Evolutionary conservation across 1,140 invertebrate genomes (phyloP).

Genomic region (Bactericera cockerelli): DNA sequence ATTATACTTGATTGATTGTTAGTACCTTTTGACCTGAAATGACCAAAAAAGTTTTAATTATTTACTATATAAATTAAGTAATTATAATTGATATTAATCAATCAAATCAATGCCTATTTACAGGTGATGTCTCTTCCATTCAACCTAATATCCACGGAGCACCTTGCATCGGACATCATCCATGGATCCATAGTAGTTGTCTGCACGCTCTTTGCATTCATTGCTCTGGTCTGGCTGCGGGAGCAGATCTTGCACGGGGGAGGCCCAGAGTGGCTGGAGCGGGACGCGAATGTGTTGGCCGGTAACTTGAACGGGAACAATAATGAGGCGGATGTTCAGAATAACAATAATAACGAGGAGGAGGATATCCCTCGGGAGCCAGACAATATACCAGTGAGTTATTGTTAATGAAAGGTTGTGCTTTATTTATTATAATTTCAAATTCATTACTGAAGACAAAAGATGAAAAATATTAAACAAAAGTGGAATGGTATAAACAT

Average conservation of each 20-base stretch:
- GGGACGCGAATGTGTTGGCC: slow-evolving; percentile 22
- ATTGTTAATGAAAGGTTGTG: too few species aligned
- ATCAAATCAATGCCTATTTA: slow-evolving; percentile 12
- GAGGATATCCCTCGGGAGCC: slow-evolving; percentile 19
- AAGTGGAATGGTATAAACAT: too few species aligned
- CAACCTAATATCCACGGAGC: slow-evolving; percentile 85
- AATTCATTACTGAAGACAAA: too few species aligned
- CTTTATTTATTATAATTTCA: too few species aligned
- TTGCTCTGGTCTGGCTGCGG: slow-evolving; percentile 89
- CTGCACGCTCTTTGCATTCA: slow-evolving; percentile 92
- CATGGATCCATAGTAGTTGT: slow-evolving; percentile 93
- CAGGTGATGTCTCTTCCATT: slow-evolving; percentile 67
- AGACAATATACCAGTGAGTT: slow-evolving; percentile 6
- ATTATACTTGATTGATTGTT: too few species aligned
- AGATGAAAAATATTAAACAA: too few species aligned
- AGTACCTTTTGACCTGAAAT: too few species aligned
- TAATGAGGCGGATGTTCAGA: neutral
- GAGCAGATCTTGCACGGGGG: slow-evolving; percentile 97
- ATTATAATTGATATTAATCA: too few species aligned
- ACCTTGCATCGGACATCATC: slow-evolving; percentile 82
- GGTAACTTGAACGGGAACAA: neutral
- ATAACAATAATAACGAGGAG: slow-evolving; percentile 33
- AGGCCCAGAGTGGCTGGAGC: slow-evolving; percentile 85
- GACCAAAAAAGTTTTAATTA: too few species aligned
- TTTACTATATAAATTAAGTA: too few species aligned